Evolutionary conservation across 2,113 vertebrate species (phyloP).

Genomic region (Choloepus hoffmanni): DNA sequence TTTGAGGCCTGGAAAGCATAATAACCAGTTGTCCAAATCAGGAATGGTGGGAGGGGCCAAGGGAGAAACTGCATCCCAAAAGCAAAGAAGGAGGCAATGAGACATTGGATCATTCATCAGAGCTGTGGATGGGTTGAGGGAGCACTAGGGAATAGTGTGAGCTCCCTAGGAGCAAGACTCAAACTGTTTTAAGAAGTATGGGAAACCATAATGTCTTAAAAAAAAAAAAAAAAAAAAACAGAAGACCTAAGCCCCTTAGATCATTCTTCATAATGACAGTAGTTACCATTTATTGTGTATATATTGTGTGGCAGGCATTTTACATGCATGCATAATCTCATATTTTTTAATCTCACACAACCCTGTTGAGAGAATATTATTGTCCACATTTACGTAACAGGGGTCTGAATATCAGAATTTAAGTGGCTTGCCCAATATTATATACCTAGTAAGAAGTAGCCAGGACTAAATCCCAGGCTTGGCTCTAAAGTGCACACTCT

Average conservation of each 20-base stretch:
- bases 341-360: not conserved
- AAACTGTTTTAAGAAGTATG: not conserved
- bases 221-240: not conserved
- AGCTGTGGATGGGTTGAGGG: not conserved
- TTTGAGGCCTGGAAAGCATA: not conserved
- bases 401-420: not conserved
- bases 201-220: not conserved
- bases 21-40: not conserved
- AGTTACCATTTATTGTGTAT: not conserved
- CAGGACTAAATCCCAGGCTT: not conserved
- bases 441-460: not conserved
- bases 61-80: not conserved
- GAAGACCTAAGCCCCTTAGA: not conserved
- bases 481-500: not conserved
- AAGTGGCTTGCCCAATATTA: not conserved
- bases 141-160: not conserved
- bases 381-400: not conserved
- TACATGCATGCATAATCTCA: not conserved
- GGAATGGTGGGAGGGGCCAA: not conserved
- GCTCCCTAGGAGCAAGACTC: not conserved
- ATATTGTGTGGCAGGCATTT: not conserved
- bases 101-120: not conserved
- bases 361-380: not conserved
- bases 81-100: not conserved
- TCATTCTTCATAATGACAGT: not conserved